A percentile compares a stretch with the other conserved stretches of the same genome.
phyloP scores from a whole-genome alignment of 2,888 invertebrate genomes.

The Pyralis farinalis region DNA sequence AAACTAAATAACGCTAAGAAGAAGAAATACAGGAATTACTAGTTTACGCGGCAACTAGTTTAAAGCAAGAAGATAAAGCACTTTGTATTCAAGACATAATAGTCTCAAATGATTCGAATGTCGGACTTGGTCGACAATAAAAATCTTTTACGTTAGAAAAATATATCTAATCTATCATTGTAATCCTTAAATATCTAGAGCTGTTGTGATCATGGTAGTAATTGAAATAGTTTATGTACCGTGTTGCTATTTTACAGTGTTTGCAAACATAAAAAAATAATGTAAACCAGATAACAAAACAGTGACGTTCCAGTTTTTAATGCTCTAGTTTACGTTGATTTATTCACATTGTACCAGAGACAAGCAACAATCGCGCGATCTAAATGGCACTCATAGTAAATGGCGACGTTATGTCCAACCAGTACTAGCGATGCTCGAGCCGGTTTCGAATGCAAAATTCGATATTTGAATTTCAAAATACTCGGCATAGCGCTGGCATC shows the following conservation, averaged over 20 bases:
- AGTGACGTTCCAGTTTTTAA: not conserved
- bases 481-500: constrained; percentile 41
- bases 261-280: not conserved
- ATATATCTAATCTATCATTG: too few species aligned
- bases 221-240: too few species aligned
- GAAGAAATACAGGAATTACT: too few species aligned
- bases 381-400: constrained; percentile 39
- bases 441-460: constrained; percentile 73
- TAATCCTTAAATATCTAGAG: too few species aligned
- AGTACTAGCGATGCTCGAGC: constrained; percentile 46
- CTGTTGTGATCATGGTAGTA: too few species aligned
- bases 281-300: not conserved
- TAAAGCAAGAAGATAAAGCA: too few species aligned
- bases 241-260: not conserved
- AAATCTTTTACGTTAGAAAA: too few species aligned
- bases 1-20: too few species aligned
- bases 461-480: constrained; percentile 77
- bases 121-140: too few species aligned
- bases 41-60: too few species aligned
- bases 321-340: constrained; percentile 1
- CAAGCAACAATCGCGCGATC: constrained; percentile 31
- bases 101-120: too few species aligned
- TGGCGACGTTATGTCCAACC: constrained; percentile 43
- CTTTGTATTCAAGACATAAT: too few species aligned
- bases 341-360: constrained; percentile 14